Evolutionary conservation across 2,888 invertebrate genomes (phyloP).

Genomic region (Agonum fuliginosum): DNA sequence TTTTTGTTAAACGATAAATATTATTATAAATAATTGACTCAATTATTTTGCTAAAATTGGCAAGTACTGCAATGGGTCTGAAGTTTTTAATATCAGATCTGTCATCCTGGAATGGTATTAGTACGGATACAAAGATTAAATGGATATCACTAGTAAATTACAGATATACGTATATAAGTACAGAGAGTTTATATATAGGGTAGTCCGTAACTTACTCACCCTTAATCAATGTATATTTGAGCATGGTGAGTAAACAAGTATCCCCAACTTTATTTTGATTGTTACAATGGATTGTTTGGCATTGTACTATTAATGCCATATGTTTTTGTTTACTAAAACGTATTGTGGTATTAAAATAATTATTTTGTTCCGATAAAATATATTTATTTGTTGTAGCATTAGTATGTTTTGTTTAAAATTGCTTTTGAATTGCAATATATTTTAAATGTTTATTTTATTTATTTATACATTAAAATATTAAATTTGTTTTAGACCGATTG

Average conservation of each 20-base stretch:
- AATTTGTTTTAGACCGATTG: background rate
- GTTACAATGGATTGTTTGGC: slow-evolving; percentile 13
- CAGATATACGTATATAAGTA: background rate
- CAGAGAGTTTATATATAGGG: slow-evolving; percentile 22
- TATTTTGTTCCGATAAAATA: background rate
- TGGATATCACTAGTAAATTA: slow-evolving; percentile 49
- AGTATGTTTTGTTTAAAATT: background rate
- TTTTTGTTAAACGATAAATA: too few relatives aligned
- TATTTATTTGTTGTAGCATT: too few relatives aligned
- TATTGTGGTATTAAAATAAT: background rate
- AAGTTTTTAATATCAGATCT: too few relatives aligned
- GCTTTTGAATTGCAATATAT: background rate
- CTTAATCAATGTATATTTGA: slow-evolving; percentile 48
- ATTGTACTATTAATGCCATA: slow-evolving; percentile 1
- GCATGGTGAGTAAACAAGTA: slow-evolving; percentile 35
- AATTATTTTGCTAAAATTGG: too few relatives aligned
- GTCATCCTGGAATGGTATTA: too few relatives aligned
- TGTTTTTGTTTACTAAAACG: background rate
- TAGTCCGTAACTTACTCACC: slow-evolving; percentile 15
- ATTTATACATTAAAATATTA: slow-evolving; percentile 10
- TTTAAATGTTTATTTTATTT: slow-evolving; percentile 18
- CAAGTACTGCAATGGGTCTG: too few relatives aligned
- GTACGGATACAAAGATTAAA: too few relatives aligned
- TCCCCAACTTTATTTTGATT: slow-evolving; percentile 25
- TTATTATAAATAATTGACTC: too few relatives aligned